Conservation (phyloP, 2,113 vertebrate genomes). For the Macquaria australasica region DNA sequence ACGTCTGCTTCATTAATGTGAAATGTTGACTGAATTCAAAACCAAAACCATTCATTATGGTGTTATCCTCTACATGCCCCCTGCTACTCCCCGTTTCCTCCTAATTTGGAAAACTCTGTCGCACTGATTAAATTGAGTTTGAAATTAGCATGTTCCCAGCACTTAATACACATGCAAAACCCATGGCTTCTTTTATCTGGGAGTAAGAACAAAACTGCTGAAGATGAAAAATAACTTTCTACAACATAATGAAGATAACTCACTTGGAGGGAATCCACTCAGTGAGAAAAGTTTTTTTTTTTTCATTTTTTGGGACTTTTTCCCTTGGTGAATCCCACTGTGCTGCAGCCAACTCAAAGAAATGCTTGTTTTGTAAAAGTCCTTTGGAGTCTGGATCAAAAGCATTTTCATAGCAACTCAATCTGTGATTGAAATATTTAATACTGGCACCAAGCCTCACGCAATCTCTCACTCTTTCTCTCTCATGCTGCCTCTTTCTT, state of each 20-base stretch:
- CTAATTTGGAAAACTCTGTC: slow-evolving; percentile 6
- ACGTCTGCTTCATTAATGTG: slow-evolving; percentile 11
- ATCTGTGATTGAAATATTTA: slow-evolving; percentile 77
- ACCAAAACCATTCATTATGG: slow-evolving; percentile 12
- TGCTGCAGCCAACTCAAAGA: slow-evolving; percentile 69
- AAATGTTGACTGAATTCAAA: slow-evolving; percentile 10
- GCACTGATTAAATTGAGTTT: slow-evolving; percentile 32
- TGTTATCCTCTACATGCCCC: slow-evolving; percentile 4
- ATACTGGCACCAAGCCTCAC: slow-evolving; percentile 46
- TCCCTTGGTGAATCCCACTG: slow-evolving; percentile 64
- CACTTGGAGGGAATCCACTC: slow-evolving; percentile 60
- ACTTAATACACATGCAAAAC: slow-evolving; percentile 33
- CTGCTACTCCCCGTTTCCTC: neutral
- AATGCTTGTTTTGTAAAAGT: slow-evolving; percentile 74
- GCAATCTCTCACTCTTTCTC: slow-evolving; percentile 8
- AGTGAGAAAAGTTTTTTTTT: slow-evolving; percentile 11
- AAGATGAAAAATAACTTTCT: slow-evolving; percentile 44
- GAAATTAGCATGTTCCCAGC: slow-evolving; percentile 24
- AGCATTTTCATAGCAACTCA: slow-evolving; percentile 65
- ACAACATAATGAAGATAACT: slow-evolving; percentile 61
- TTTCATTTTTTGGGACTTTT: slow-evolving; percentile 38
- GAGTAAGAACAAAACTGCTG: slow-evolving; percentile 31
- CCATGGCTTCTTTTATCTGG: slow-evolving; percentile 38
- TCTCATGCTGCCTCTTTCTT: slow-evolving; percentile 22
- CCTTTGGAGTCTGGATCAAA: slow-evolving; percentile 74